Base-by-base conservation (phyloP, 2,888 invertebrate genomes). In the Drosophila kambysellisi region DNA sequence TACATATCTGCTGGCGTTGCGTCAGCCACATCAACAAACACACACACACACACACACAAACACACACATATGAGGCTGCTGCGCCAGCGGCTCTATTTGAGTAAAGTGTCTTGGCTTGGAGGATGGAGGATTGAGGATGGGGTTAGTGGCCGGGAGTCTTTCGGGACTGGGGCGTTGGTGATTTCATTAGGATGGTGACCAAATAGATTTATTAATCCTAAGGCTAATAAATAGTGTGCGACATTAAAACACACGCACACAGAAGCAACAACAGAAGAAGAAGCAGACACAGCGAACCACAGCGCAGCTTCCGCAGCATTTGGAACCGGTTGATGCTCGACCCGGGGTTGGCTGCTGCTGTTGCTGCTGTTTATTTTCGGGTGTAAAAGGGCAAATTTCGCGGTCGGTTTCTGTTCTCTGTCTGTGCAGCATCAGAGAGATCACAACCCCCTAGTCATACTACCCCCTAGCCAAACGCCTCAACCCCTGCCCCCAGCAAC, bases 141-240 rank as follows among this genome's bases (percentile, higher is more conserved):
- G 58, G n/a, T 15, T 46, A 29, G 32, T 35, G 56, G 54, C 46
- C 37, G 33, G 50, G 56, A 33, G 56, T 37, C 61, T 53, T 59
- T 25, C 25, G 51, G 53, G 51, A 54, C 60, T 70, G 48, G 62
- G 53, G 79, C 76, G 74, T 80, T 81, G 81, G 73, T 83, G 89
- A 89, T 89, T 89, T 85, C 84, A 89, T 83, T 89, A 88, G 89
- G 88, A 81, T 88, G 92, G 92, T 92, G 92, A 92, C 92, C 92
- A 92, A 92, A 92, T 92, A 92, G 92, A 92, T 92, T 92, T 91
- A 92, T 92, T 92, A 92, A 92, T 92, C 91, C 91, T 91, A 76
- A 81, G 86, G 91, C 91, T 92, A 92, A 92, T 92, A 91, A 92
- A 92, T 92, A 92, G 89, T 90, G 88, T 86, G 89, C 86, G 91